Conservation (phyloP, 2,113 vertebrate species). For the Dipodomys ordii region DNA sequence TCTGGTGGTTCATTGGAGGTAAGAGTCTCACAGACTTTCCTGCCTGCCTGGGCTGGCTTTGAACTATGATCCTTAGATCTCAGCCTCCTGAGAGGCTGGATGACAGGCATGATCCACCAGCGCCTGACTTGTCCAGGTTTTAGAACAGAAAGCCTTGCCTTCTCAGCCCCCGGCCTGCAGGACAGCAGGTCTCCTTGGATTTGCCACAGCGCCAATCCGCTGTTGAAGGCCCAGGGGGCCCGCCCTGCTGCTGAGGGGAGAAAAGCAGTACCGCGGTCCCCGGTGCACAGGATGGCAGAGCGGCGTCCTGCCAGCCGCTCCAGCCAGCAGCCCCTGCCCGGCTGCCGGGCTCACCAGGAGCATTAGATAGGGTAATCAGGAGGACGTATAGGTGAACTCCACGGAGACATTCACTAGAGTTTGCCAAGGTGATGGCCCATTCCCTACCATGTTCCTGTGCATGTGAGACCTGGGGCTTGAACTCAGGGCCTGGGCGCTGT, state of each 20-base stretch:
- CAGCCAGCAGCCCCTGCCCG: neutral
- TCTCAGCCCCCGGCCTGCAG: neutral
- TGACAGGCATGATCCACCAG: too few relatives aligned
- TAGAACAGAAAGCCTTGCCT: neutral
- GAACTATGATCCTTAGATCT: too few relatives aligned
- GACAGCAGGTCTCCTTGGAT: neutral
- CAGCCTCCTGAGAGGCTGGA: too few relatives aligned
- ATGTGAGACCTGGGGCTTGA: too few relatives aligned
- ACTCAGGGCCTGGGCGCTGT: too few relatives aligned
- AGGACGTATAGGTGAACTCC: neutral
- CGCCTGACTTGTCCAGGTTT: neutral
- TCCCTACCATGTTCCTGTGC: too few relatives aligned
- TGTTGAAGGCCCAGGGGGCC: accelerated
- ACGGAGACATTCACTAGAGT: too few relatives aligned
- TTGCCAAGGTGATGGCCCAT: too few relatives aligned
- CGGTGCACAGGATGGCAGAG: accelerated
- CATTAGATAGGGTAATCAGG: too few relatives aligned
- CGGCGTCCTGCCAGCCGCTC: accelerated
- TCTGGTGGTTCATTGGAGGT: too few relatives aligned
- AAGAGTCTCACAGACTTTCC: too few relatives aligned
- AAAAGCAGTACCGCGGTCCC: accelerated
- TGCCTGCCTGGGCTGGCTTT: too few relatives aligned
- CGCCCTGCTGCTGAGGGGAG: accelerated
- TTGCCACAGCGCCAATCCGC: accelerated
- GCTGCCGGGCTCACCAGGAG: accelerated